Evolutionary conservation across 1,140 invertebrate species (phyloP).

Genomic region (Heliconius hermathena): DNA sequence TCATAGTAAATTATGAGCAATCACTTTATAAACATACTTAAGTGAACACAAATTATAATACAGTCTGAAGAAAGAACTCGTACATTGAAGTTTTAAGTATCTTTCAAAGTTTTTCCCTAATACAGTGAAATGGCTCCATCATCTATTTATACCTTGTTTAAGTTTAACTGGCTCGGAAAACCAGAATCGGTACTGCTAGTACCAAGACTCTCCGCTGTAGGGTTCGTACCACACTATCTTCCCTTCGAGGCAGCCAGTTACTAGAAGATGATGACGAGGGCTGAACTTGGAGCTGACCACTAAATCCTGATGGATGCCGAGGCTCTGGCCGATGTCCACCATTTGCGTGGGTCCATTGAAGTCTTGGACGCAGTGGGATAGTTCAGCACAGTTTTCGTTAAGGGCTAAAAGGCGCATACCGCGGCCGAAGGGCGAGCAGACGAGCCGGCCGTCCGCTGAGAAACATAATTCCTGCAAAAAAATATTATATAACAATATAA

Average conservation of each 20-base stretch:
- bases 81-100: constrained; percentile 47
- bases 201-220: constrained; percentile 63
- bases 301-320: constrained; percentile 88
- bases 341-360: constrained; percentile 60
- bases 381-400: constrained; percentile 88
- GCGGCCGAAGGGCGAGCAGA: constrained; percentile 94
- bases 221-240: constrained; percentile 96
- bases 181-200: constrained; percentile 36
- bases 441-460: constrained; percentile 92
- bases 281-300: constrained; percentile 97
- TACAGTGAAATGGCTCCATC: not conserved
- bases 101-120: constrained; percentile 19
- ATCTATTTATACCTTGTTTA: not conserved
- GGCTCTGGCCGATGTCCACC: constrained; percentile 86
- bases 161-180: not conserved
- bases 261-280: constrained; percentile 91
- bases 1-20: constrained; percentile 7
- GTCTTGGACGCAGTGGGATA: constrained; percentile 86
- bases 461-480: constrained; percentile 89
- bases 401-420: constrained; percentile 93
- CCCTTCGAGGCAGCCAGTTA: constrained; percentile 93
- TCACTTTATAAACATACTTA: constrained; percentile 11
- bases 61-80: constrained; percentile 24
- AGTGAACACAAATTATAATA: constrained; percentile 32
- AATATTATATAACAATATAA: not conserved